These are phyloP conservation scores for Ariopsis seemanni DNA, from an alignment of 2,113 vertebrate species.

Conservation along the genomic window DNA sequence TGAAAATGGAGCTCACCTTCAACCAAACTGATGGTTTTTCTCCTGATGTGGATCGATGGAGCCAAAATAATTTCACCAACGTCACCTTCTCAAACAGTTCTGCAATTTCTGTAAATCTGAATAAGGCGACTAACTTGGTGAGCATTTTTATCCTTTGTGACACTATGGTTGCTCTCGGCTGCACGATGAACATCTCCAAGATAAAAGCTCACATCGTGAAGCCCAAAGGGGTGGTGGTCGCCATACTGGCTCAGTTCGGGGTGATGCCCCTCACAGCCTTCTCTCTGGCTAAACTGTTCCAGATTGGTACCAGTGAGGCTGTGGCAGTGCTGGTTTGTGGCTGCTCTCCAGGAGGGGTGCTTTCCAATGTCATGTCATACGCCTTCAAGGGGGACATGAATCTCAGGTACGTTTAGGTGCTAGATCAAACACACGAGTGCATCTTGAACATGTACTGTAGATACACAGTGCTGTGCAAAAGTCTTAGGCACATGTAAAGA, in stretches of 20 bases:
- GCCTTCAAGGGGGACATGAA: constrained; percentile 82
- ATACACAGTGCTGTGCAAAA: no score
- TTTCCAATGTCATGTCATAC: constrained; percentile 79
- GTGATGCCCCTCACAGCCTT: constrained; percentile 84
- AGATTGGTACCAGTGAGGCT: constrained; percentile 61
- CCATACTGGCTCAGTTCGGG: constrained; percentile 76
- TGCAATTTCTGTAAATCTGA: neutral
- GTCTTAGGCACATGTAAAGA: no score
- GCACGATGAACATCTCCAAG: constrained; percentile 79
- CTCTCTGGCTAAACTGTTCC: constrained; percentile 71
- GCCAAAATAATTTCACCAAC: constrained; percentile 30
- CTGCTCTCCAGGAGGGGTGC: constrained; percentile 79
- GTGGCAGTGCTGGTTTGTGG: constrained; percentile 79
- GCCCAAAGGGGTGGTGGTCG: constrained; percentile 75
- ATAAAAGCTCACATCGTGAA: constrained; percentile 77
- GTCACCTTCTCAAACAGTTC: constrained; percentile 48
- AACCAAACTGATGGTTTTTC: neutral
- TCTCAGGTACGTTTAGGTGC: constrained; percentile 74
- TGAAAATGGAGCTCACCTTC: neutral
- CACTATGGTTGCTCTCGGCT: constrained; percentile 77
- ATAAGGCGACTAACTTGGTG: constrained; percentile 61
- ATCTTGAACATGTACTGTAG: no score
- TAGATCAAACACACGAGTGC: no score
- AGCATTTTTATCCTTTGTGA: constrained; percentile 61
- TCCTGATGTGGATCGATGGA: neutral